Percentiles rank a stretch among this genome's conserved stretches.
Evolutionary conservation across 1,140 invertebrate species (phyloP).

Genomic region (Aphis craccivora): DNA sequence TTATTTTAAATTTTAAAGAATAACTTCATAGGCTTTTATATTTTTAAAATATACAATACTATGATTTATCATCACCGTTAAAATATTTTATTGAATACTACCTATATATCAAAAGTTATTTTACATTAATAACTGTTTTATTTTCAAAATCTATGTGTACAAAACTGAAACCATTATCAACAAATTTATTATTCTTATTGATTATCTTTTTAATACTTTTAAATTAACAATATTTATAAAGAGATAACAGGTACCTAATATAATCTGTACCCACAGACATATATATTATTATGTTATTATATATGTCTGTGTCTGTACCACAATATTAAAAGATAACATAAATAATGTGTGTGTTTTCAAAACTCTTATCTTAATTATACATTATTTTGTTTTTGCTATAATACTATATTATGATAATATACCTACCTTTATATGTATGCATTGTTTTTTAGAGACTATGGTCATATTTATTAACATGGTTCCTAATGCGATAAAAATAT

Average conservation of each 20-base stretch:
- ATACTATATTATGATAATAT: neutral
- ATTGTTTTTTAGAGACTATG: slow-evolving; percentile 15
- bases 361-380: slow-evolving; percentile 43
- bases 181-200: neutral
- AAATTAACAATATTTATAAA: neutral
- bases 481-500: neutral
- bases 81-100: neutral
- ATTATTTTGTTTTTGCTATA: neutral
- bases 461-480: neutral
- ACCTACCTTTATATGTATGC: neutral
- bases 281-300: too few species aligned
- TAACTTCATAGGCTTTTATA: neutral
- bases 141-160: neutral
- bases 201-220: slow-evolving; percentile 19
- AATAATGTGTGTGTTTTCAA: neutral
- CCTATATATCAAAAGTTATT: neutral
- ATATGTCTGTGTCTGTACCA: too few species aligned
- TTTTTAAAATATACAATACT: neutral
- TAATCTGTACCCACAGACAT: neutral
- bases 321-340: slow-evolving; percentile 19
- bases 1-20: neutral
- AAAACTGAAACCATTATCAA: neutral
- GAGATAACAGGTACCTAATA: neutral
- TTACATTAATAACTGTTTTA: neutral
- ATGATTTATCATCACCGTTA: neutral